Evolutionary conservation across 2,113 vertebrate species (phyloP), one percentile per base, ranked within the genome.

Genomic region (Athene noctua): DNA sequence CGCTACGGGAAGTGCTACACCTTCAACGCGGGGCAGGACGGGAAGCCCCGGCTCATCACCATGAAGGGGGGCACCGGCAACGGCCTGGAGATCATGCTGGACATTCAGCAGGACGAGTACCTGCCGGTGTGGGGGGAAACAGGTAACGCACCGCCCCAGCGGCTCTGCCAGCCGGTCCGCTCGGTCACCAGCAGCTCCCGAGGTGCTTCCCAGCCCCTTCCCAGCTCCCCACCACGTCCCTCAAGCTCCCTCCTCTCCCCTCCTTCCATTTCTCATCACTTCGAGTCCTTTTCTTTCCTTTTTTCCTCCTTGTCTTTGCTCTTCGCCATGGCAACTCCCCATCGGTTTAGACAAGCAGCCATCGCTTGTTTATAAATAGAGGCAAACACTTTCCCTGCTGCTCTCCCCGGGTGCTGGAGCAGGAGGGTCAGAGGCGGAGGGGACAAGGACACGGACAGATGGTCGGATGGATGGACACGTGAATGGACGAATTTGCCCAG

Each of bases 1-100:
- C 98, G 99, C 83, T 99, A 99, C 1, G 99, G 99, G 65, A 99
- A 99, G 94, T 99, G 99, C 97, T 99, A 99, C 98, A 99, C 99
- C 4, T 99, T 99, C 96, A 99, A 99, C 38, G 99, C 99, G 0
- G 99, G 99, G 58, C 98, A 99, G 96, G 99, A 99, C 21, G 99
- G 99, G 80, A 98, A 98, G 86, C 98, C 99, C 0, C 98, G 99
- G 78, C 97, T 98, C 94, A 98, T 99, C 94, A 99, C 99, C 73
- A 99, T 99, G 98, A 99, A 99, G 95, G 99, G 99, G 1, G 99
- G 99, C 46, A 99, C 99, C 15, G 99, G 99, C 13, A 99, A 99
- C 2, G 99, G 99, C 65, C 98, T 99, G 98, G 99, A 99, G 97
- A 98, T 99, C 97, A 99, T 99, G 99, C 93, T 99, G 97, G 99